Base-by-base conservation (phyloP, 1,140 invertebrate genomes). In the Pachypsylla venusta region DNA sequence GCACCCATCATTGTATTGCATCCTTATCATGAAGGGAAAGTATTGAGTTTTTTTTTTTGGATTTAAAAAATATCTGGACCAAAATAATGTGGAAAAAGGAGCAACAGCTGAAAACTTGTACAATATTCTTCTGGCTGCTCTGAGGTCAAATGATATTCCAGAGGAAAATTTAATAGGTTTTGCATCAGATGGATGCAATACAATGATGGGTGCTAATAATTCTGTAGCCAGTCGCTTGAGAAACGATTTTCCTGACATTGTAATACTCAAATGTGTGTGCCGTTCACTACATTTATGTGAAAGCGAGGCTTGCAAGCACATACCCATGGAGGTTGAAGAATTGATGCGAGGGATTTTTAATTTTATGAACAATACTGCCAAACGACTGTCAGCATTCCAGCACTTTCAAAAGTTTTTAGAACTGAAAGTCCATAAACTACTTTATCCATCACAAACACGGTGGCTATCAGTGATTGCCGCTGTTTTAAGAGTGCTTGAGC, bases 221-320 rank as follows among this genome's bases (percentile, higher is more conserved):
- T 72, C 70, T 14, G 67, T 72, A 7, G 63, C 65, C 10, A 58
- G 22, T 19, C 35, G 66, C 57, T 61, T 71, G 54, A 20, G 48
- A 30, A 53, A 66, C 42, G 30, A 56, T 42, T 61, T 28, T n/a
- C 68, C 69, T 16, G 67, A 65, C 2, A 67, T 72, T 2, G 55
- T 53, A 13, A 62, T 71, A 2, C 61, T 67, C 24, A 73, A 72
- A 66, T 74, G 70, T 65, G 60, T 71, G 12, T 71, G 70, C 58
- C 71, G 73, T 59, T 69, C 66, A 24, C 59, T 69, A 24, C 67
- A 70, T 61, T 59, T 71, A 12, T 69, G 66, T 61, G 67, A 66
- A 0, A 67, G 63, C 58, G 62, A 71, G 40, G 68, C 71, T 5
- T 71, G 67, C 53, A 70, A 70, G 64, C 22, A 54, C 58, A 58